A percentile compares a stretch with the other conserved stretches of the same genome.
These are phyloP conservation scores for Rhopalosiphum padi DNA, from an alignment of 1,140 invertebrate species.

Conservation along the genomic window DNA sequence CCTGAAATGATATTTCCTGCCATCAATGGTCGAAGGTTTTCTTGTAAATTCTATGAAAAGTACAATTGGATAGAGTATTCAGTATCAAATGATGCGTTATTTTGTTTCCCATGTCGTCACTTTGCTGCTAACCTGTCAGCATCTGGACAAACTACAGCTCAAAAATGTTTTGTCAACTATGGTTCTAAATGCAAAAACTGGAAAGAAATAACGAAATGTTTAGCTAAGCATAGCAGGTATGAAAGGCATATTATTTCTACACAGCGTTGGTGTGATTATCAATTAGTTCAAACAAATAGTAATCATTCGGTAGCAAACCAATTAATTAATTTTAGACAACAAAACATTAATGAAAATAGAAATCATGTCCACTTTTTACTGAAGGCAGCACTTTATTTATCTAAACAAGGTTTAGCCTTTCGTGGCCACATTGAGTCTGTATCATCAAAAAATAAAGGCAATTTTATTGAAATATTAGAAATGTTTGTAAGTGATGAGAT, in stretches of 20 bases:
- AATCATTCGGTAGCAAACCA: background rate
- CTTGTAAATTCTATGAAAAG: background rate
- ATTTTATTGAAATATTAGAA: background rate
- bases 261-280: background rate
- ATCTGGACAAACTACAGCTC: background rate
- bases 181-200: background rate
- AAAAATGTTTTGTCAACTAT: conserved; percentile 20
- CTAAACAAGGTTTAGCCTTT: background rate
- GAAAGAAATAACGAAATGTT: conserved; percentile 15
- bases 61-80: background rate
- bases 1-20: conserved; percentile 11
- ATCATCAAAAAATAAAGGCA: background rate
- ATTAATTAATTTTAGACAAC: background rate
- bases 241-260: conserved; percentile 12
- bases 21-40: background rate
- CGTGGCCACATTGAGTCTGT: background rate
- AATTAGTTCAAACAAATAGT: conserved; percentile 2
- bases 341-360: background rate
- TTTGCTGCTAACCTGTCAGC: background rate
- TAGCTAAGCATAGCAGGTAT: background rate
- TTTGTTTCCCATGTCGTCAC: background rate
- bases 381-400: background rate
- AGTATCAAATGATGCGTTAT: background rate
- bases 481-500: conserved; percentile 14
- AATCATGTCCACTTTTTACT: background rate